Evolutionary conservation across 2,888 invertebrate genomes (phyloP).

Genomic region (Hypselothyrea guttata): DNA sequence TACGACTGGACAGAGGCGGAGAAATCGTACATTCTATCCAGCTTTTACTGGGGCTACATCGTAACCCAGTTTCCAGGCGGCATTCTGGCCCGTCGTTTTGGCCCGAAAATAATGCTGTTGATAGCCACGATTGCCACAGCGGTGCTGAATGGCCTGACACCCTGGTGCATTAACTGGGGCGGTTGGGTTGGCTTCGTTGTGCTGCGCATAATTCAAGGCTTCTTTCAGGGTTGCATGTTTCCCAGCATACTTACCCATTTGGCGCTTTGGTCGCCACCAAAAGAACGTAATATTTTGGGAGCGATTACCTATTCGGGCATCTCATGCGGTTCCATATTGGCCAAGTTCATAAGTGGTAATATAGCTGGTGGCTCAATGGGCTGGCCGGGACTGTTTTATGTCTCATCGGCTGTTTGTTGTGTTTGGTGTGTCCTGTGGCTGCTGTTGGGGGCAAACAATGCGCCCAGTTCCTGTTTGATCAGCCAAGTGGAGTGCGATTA

Average conservation of each 20-base stretch:
- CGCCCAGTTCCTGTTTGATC: slow-evolving; percentile 84
- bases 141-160: slow-evolving; percentile 86
- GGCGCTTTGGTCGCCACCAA: slow-evolving; percentile 87
- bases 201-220: slow-evolving; percentile 86
- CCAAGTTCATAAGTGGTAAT: slow-evolving; percentile 85
- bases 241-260: slow-evolving; percentile 86
- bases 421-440: slow-evolving; percentile 84
- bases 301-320: slow-evolving; percentile 84
- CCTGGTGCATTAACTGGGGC: slow-evolving; percentile 85
- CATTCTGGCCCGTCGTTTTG: slow-evolving; percentile 85
- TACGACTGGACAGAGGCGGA: slow-evolving; percentile 83
- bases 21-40: slow-evolving; percentile 85
- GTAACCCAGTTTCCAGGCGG: slow-evolving; percentile 86
- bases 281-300: slow-evolving; percentile 85
- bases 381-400: slow-evolving; percentile 87
- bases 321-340: slow-evolving; percentile 86
- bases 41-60: slow-evolving; percentile 90
- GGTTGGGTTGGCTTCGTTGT: slow-evolving; percentile 85
- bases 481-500: slow-evolving; percentile 84
- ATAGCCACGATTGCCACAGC: slow-evolving; percentile 86
- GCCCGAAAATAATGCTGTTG: slow-evolving; percentile 85
- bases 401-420: slow-evolving; percentile 83
- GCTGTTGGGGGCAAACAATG: slow-evolving; percentile 84
- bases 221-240: slow-evolving; percentile 86
- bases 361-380: slow-evolving; percentile 84